Conservation (phyloP, 2,797 vertebrate species). For the Mus minutoides region DNA sequence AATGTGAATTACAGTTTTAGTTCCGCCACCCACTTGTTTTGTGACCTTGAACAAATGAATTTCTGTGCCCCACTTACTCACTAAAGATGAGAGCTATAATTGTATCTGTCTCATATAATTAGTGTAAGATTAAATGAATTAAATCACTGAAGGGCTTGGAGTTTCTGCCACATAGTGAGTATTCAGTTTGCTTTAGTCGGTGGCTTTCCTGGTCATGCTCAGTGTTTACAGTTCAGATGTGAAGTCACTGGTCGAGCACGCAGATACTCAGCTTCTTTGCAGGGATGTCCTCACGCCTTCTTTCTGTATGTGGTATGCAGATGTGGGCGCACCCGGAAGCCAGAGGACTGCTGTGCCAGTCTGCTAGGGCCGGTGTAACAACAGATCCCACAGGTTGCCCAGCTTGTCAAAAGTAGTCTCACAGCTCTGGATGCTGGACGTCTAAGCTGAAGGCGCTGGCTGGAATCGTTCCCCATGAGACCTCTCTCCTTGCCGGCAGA, state of each 20-base stretch:
- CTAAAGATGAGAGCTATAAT: neutral
- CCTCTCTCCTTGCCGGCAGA: neutral
- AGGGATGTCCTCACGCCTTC: neutral
- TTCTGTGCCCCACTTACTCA: neutral
- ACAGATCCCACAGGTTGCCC: neutral
- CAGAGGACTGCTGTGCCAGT: neutral
- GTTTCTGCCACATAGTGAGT: neutral
- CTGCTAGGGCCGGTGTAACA: neutral
- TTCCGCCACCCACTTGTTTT: neutral
- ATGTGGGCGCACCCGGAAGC: no score
- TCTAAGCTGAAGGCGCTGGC: neutral
- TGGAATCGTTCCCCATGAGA: neutral
- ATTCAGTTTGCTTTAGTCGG: neutral
- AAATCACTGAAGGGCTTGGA: neutral
- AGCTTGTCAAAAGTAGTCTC: neutral
- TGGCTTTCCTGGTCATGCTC: neutral
- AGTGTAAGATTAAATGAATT: neutral
- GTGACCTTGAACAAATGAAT: slow-evolving; percentile 15
- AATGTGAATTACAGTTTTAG: neutral
- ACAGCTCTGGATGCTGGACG: neutral
- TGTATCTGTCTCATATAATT: neutral
- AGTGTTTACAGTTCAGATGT: neutral
- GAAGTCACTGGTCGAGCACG: neutral
- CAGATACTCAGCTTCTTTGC: neutral
- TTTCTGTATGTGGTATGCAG: neutral